Conservation (phyloP, 2,888 invertebrate species). For the Steinernema scapterisci region DNA sequence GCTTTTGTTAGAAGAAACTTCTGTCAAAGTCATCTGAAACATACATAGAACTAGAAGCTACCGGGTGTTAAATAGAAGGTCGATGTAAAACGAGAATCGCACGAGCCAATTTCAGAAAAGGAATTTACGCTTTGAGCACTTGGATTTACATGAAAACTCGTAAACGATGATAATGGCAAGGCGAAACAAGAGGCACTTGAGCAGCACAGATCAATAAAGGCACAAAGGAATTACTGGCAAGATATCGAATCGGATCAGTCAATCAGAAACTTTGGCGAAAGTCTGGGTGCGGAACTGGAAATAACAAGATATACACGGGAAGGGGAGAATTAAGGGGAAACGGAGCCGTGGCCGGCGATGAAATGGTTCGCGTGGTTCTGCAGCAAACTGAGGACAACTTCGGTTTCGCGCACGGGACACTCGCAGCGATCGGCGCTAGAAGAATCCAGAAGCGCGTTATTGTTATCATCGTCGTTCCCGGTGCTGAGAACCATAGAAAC, state of each 20-base stretch:
- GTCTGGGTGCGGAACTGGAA: too few relatives aligned
- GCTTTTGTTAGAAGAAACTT: constrained; percentile 73
- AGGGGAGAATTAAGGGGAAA: constrained; percentile 17
- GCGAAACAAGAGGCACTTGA: constrained; percentile 3
- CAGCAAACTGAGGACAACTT: constrained; percentile 7
- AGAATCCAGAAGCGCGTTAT: neutral
- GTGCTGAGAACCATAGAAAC: neutral
- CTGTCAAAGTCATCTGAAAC: constrained; percentile 31
- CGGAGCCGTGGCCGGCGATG: constrained; percentile 10
- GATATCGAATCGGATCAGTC: neutral
- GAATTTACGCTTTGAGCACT: constrained; percentile 21
- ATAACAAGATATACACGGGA: neutral
- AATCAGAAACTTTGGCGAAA: neutral
- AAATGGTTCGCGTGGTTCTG: constrained; percentile 25
- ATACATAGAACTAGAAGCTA: neutral
- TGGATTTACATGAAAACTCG: neutral
- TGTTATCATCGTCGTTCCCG: neutral
- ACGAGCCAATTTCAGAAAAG: neutral
- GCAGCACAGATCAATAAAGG: neutral
- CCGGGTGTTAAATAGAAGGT: too few relatives aligned
- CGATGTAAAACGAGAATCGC: neutral
- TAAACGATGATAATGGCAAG: neutral
- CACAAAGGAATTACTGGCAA: neutral
- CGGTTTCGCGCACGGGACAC: constrained; percentile 2
- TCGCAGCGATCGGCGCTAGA: neutral